Percentiles rank a stretch among this genome's conserved stretches.
These are phyloP conservation scores for Rhinatrema bivittatum DNA, from an alignment of 2,797 vertebrate species.

Conservation along the genomic window DNA sequence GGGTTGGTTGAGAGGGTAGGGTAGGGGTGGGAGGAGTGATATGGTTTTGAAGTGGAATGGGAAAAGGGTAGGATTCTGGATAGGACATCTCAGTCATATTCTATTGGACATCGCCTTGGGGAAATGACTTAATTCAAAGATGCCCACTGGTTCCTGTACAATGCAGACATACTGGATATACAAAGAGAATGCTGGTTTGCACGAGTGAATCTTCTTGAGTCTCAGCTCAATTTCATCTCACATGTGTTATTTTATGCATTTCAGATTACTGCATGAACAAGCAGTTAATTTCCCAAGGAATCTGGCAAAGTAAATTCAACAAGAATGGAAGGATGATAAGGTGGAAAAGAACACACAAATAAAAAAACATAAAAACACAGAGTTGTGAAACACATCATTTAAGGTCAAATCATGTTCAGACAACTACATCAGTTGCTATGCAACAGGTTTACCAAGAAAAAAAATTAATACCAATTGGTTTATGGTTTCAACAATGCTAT, in stretches of 20 bases:
- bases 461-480: conserved; percentile 20
- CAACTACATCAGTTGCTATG: conserved; percentile 45
- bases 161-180: no score
- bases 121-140: no score
- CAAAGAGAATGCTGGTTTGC: no score
- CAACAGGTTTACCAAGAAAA: conserved; percentile 27
- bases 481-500: conserved; percentile 17
- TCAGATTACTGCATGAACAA: conserved; percentile 31
- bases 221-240: conserved; percentile 19
- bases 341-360: background rate
- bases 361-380: background rate
- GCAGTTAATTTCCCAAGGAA: conserved; percentile 27
- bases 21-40: no score
- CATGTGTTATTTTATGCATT: conserved; percentile 26
- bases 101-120: no score
- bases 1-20: no score
- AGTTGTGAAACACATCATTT: conserved; percentile 25
- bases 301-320: conserved; percentile 22
- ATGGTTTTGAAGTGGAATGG: no score
- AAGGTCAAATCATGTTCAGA: conserved; percentile 28
- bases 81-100: no score
- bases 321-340: conserved; percentile 8
- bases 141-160: no score
- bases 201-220: no score
- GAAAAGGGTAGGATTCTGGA: no score